Evolutionary conservation across 2,797 vertebrate species (phyloP).

Genomic region (Chrosomus eos): DNA sequence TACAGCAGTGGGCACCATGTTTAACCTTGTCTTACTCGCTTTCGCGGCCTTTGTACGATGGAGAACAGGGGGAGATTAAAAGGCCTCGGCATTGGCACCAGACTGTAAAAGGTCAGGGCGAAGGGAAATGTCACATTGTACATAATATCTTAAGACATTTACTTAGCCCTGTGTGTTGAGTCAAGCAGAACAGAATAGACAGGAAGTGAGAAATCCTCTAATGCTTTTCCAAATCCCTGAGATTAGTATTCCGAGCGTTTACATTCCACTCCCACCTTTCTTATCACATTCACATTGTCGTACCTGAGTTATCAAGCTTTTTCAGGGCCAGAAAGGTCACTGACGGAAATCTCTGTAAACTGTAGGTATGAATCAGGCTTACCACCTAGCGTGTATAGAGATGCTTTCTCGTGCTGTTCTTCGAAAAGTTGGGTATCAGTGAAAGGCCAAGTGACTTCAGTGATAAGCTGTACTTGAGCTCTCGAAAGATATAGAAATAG

Average conservation of each 20-base stretch:
- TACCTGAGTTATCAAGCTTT: slow-evolving; percentile 18
- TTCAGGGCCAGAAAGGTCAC: slow-evolving; percentile 41
- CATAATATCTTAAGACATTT: slow-evolving; percentile 48
- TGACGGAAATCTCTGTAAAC: background rate
- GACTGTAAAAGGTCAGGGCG: slow-evolving; percentile 48
- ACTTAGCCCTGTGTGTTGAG: slow-evolving; percentile 29
- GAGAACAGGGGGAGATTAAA: slow-evolving; percentile 28
- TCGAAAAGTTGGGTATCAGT: background rate
- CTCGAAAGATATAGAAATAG: background rate
- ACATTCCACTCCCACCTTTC: slow-evolving; percentile 9
- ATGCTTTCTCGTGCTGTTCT: background rate
- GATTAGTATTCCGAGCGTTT: background rate
- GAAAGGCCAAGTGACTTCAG: slow-evolving; percentile 5
- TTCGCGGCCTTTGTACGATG: slow-evolving; percentile 2
- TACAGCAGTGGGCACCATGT: background rate
- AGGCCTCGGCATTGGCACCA: slow-evolving; percentile 11
- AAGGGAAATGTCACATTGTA: slow-evolving; percentile 52
- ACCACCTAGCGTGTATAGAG: background rate
- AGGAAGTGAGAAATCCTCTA: background rate
- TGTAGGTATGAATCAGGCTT: background rate
- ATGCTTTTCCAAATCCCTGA: slow-evolving; percentile 11
- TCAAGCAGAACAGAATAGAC: slow-evolving; percentile 34
- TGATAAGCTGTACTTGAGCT: slow-evolving; percentile 29
- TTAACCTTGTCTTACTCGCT: slow-evolving; percentile 29
- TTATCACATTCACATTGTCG: slow-evolving; percentile 28